These are phyloP conservation scores for Oncopeltus fasciatus DNA, from an alignment of 1,140 invertebrate species.

Conservation along the genomic window DNA sequence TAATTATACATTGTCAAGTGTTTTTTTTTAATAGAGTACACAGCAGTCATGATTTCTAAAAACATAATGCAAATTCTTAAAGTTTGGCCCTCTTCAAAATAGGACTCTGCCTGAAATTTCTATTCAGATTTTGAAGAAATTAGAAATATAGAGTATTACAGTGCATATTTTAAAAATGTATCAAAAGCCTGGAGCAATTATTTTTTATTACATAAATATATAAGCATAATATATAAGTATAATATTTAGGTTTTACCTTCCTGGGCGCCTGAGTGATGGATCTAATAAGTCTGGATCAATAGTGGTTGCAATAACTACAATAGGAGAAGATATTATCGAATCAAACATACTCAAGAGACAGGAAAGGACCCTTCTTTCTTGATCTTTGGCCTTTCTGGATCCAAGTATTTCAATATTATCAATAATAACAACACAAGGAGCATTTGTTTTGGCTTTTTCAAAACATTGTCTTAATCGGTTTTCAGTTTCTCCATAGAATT, in stretches of 20 bases:
- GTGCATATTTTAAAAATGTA: no score
- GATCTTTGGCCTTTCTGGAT: slow-evolving; percentile 47
- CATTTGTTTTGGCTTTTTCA: slow-evolving; percentile 44
- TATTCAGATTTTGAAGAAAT: no score
- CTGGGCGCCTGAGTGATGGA: slow-evolving; percentile 52
- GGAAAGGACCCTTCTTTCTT: slow-evolving; percentile 54
- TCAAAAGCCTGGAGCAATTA: not conserved
- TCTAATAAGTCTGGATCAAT: slow-evolving; percentile 56
- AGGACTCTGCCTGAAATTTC: no score
- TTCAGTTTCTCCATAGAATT: slow-evolving; percentile 59
- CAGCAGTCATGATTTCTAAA: no score
- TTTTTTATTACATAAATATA: no score
- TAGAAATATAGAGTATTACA: no score
- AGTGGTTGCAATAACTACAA: slow-evolving; percentile 61
- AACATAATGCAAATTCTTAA: no score
- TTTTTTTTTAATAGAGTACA: no score
- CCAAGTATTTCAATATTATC: slow-evolving; percentile 68
- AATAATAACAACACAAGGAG: slow-evolving; percentile 55
- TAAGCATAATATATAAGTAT: not conserved
- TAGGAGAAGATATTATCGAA: slow-evolving; percentile 26
- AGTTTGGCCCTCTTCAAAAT: no score
- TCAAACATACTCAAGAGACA: slow-evolving; percentile 51
- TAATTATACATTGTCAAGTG: no score
- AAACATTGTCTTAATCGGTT: slow-evolving; percentile 48
- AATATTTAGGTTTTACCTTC: slow-evolving; percentile 31